These are phyloP conservation scores for Lasioglossum zephyrum DNA, from an alignment of 2,888 invertebrate species.

Conservation along the genomic window DNA sequence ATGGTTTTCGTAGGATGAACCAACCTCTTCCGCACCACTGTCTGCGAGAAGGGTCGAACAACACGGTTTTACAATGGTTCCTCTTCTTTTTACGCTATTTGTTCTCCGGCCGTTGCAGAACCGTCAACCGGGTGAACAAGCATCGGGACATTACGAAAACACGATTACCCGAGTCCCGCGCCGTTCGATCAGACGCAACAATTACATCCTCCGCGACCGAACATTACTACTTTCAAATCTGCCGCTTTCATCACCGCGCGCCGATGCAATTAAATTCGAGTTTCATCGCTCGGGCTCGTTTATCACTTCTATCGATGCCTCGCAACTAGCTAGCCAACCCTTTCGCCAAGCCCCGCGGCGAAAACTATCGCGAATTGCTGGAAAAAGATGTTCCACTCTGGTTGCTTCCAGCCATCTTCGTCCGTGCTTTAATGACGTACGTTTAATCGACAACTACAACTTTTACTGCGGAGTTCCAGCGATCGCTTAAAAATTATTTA, in stretches of 20 bases:
- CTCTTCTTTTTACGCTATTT: background rate
- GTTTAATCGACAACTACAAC: background rate
- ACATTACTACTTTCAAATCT: slow-evolving; percentile 44
- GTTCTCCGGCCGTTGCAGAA: background rate
- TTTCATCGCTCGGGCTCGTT: slow-evolving; percentile 12
- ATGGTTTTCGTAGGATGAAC: slow-evolving; percentile 38
- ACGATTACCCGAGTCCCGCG: slow-evolving; percentile 21
- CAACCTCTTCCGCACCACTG: background rate
- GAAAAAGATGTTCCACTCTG: background rate
- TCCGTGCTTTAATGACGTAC: background rate
- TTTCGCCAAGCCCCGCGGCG: background rate
- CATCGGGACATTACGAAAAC: slow-evolving; percentile 25
- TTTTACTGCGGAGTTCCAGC: background rate
- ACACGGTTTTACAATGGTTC: background rate
- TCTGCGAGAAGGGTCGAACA: background rate
- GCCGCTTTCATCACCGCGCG: slow-evolving; percentile 42
- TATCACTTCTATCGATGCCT: slow-evolving; percentile 12
- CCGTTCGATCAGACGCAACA: slow-evolving; percentile 14
- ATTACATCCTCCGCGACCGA: background rate
- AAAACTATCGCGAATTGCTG: background rate
- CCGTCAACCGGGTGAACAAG: background rate
- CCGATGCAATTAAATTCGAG: slow-evolving; percentile 28
- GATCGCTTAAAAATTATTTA: background rate
- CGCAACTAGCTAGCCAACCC: background rate
- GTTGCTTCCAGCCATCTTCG: background rate